phyloP scores from a whole-genome alignment of 2,888 invertebrate genomes.

The Cephus pygmeus region DNA sequence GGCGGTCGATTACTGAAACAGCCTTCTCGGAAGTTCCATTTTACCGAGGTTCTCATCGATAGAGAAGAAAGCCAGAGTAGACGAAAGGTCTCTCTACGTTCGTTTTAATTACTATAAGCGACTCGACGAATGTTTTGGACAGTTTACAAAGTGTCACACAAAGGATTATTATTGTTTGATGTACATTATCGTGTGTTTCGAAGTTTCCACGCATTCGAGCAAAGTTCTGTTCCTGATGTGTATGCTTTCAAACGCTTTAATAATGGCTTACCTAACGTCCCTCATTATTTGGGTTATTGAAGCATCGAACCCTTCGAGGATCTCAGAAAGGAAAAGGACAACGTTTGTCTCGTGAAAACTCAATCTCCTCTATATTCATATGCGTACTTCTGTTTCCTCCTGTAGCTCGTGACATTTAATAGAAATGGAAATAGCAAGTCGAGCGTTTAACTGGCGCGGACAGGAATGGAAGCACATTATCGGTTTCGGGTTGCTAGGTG shows the following conservation, averaged over 20 bases:
- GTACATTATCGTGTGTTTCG: neutral
- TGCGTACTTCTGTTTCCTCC: neutral
- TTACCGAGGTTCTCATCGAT: neutral
- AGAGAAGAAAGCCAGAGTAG: neutral
- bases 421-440: neutral
- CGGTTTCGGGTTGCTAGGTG: conserved; percentile 33
- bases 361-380: neutral
- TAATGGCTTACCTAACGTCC: neutral
- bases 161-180: neutral
- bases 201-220: neutral
- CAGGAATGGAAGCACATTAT: conserved; percentile 27
- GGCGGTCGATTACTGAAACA: conserved; percentile 33
- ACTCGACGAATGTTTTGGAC: neutral
- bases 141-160: neutral
- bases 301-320: neutral
- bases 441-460: neutral
- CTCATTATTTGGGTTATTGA: neutral
- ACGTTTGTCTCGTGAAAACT: neutral
- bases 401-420: neutral
- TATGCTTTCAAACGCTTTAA: neutral
- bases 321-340: neutral
- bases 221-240: neutral
- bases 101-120: neutral
- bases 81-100: neutral
- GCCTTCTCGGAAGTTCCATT: neutral